A percentile compares a stretch with the other conserved stretches of the same genome.
These are phyloP conservation scores for Pararge aegeria DNA, from an alignment of 1,140 invertebrate genomes.

Conservation along the genomic window DNA sequence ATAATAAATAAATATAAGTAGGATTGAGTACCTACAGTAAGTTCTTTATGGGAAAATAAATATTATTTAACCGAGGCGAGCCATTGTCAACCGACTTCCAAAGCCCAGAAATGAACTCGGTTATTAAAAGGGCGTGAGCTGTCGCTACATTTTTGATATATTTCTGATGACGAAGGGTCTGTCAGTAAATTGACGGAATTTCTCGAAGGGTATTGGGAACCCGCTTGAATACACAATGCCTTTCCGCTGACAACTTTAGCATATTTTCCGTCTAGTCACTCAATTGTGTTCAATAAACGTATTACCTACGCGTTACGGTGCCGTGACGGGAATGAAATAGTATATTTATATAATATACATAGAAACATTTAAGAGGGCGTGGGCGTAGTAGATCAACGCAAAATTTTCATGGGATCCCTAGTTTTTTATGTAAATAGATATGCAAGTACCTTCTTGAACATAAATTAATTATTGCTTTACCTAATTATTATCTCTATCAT, in stretches of 20 bases:
- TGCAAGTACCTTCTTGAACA: too few relatives aligned
- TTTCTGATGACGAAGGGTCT: slow-evolving; percentile 8
- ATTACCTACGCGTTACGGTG: neutral
- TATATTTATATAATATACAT: neutral
- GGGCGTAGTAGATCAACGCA: too few relatives aligned
- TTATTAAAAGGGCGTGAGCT: neutral
- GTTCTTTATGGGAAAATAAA: too few relatives aligned
- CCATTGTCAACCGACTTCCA: too few relatives aligned
- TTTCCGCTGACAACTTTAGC: slow-evolving; percentile 3
- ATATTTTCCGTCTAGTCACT: slow-evolving; percentile 9
- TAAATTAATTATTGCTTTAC: too few relatives aligned
- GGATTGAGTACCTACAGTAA: too few relatives aligned
- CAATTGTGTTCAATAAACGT: slow-evolving; percentile 12
- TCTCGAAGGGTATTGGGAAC: slow-evolving; percentile 4
- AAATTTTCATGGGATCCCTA: too few relatives aligned
- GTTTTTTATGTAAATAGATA: too few relatives aligned
- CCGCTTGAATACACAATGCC: slow-evolving; percentile 11
- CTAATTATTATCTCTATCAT: too few relatives aligned
- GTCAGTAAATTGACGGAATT: slow-evolving; percentile 9
- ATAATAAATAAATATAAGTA: too few relatives aligned
- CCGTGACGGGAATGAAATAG: slow-evolving; percentile 4
- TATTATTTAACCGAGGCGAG: too few relatives aligned
- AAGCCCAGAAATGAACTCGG: too few relatives aligned
- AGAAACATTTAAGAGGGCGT: neutral
- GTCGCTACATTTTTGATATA: slow-evolving; percentile 2